These are phyloP conservation scores for Eretmochelys imbricata DNA, from an alignment of 2,113 vertebrate genomes.

Conservation along the genomic window DNA sequence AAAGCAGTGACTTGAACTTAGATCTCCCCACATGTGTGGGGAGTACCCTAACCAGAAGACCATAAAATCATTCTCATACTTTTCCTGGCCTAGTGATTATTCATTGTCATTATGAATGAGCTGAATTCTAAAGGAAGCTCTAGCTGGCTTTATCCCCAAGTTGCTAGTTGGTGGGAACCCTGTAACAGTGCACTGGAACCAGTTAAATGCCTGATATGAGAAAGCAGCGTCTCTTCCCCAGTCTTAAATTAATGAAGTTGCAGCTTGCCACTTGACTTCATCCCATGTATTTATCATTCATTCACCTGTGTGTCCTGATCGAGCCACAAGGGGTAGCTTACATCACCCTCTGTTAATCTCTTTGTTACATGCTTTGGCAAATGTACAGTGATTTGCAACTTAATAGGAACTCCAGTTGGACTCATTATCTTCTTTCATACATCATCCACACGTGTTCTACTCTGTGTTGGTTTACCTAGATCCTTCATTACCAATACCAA, in stretches of 20 bases:
- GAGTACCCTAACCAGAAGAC: background rate
- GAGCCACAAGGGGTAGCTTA: background rate
- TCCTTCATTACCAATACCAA: background rate
- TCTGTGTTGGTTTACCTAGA: background rate
- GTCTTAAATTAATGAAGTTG: background rate
- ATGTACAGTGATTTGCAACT: background rate
- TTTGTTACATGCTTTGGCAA: background rate
- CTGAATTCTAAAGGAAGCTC: no score
- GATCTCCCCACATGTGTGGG: background rate
- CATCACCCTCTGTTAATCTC: background rate
- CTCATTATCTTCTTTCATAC: background rate
- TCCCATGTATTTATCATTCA: background rate
- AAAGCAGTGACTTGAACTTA: background rate
- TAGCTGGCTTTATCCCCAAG: background rate
- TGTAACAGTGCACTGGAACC: background rate
- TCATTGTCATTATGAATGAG: no score
- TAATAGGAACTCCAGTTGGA: fast-evolving
- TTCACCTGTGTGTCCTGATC: background rate
- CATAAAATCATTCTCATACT: no score
- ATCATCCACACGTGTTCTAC: background rate
- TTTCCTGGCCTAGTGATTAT: no score
- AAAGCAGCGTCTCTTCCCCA: background rate
- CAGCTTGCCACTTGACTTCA: background rate
- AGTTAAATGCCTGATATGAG: background rate
- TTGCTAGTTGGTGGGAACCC: background rate